These are phyloP conservation scores for Idris sp. DNA, from an alignment of 1,140 invertebrate genomes.

Conservation along the genomic window DNA sequence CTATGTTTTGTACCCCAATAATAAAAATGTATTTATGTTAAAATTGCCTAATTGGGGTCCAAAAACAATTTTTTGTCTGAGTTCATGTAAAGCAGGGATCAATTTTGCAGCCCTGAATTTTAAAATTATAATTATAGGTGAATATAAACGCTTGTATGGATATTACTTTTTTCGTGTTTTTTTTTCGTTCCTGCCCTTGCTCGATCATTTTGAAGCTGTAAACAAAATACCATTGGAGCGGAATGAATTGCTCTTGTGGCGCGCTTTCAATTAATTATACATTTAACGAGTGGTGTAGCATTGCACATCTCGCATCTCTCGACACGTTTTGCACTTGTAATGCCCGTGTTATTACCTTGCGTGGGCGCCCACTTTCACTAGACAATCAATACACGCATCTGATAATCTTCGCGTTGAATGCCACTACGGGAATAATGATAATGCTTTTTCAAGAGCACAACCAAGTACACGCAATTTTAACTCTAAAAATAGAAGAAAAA, in stretches of 20 bases:
- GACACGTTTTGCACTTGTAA: constrained; percentile 52
- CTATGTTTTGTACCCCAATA: no score
- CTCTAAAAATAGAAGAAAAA: no score
- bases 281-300: constrained; percentile 27
- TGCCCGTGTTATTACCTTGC: constrained; percentile 27
- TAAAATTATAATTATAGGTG: constrained; percentile 7
- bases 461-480: constrained; percentile 56
- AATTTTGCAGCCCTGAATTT: constrained; percentile 1
- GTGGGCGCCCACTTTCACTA: constrained; percentile 66
- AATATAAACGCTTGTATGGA: no score
- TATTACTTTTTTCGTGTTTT: no score
- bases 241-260: constrained; percentile 21
- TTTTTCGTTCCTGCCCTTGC: background rate
- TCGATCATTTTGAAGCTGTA: constrained; percentile 17
- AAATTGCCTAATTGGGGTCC: no score
- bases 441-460: constrained; percentile 57
- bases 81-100: no score
- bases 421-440: constrained; percentile 47
- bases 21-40: no score
- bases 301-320: constrained; percentile 27
- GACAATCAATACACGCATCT: constrained; percentile 57
- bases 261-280: constrained; percentile 49
- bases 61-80: no score
- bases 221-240: constrained; percentile 28
- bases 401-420: constrained; percentile 52